Evolutionary conservation across 2,888 invertebrate species (phyloP).

Genomic region (Achlya flavicornis): DNA sequence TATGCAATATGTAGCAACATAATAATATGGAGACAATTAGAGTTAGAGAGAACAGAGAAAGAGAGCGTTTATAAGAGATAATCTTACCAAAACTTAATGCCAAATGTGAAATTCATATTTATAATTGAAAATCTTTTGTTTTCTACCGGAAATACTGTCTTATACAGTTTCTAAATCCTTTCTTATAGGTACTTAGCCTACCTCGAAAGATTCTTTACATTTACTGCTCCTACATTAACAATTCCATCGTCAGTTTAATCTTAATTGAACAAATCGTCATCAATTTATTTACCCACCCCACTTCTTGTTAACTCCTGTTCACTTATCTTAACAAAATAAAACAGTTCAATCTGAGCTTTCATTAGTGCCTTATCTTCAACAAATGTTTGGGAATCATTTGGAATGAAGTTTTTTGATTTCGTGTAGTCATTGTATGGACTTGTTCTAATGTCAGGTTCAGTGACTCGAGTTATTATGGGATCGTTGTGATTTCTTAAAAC

Average conservation of each 20-base stretch:
- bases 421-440: conserved; percentile 15
- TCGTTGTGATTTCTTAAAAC: conserved; percentile 43
- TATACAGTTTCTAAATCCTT: background rate
- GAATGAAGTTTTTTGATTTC: conserved; percentile 21
- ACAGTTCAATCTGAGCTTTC: conserved; percentile 50
- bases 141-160: too few relatives aligned
- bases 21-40: too few relatives aligned
- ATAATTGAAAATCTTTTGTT: too few relatives aligned
- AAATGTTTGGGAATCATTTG: conserved; percentile 30
- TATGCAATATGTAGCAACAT: too few relatives aligned
- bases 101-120: too few relatives aligned
- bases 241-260: conserved; percentile 55
- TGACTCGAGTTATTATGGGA: conserved; percentile 50
- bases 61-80: too few relatives aligned
- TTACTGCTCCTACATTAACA: conserved; percentile 26
- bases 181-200: conserved; percentile 16
- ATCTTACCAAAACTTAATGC: too few relatives aligned
- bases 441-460: conserved; percentile 43
- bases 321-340: conserved; percentile 67
- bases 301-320: conserved; percentile 35
- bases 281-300: conserved; percentile 60
- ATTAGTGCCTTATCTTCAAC: conserved; percentile 36
- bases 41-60: too few relatives aligned
- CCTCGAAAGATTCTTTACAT: conserved; percentile 45
- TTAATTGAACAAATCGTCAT: conserved; percentile 76